A percentile compares a stretch with the other conserved stretches of the same genome.
These are phyloP conservation scores for Spondyliosoma cantharus DNA, from an alignment of 2,797 vertebrate genomes.

Conservation along the genomic window DNA sequence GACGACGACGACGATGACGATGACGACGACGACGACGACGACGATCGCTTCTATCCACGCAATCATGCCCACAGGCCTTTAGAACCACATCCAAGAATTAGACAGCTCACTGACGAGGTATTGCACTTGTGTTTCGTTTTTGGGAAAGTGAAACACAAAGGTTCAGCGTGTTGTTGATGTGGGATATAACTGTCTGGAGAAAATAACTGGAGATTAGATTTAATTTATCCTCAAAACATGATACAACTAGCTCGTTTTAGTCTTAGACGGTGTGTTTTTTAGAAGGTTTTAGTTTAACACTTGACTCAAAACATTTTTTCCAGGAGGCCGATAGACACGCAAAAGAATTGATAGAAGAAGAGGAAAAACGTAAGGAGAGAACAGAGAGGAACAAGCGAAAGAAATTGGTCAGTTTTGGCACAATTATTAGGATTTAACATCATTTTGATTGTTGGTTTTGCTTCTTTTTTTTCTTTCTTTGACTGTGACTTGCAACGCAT, in stretches of 20 bases:
- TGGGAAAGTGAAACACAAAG: constrained; percentile 3
- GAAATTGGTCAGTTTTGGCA: constrained; percentile 75
- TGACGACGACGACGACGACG: not conserved
- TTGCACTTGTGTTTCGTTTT: not conserved
- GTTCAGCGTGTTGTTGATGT: not conserved
- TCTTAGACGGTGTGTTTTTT: not conserved
- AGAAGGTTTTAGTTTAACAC: too few relatives aligned
- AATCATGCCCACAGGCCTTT: constrained; percentile 10
- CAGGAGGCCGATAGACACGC: constrained; percentile 80
- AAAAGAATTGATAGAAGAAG: constrained; percentile 76
- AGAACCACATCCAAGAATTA: constrained; percentile 71
- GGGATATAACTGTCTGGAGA: not conserved
- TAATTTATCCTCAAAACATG: not conserved
- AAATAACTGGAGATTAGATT: not conserved
- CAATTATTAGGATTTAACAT: not conserved
- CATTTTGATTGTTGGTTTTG: not conserved
- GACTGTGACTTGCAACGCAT: not conserved
- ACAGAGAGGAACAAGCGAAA: constrained; percentile 81
- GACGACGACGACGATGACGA: constrained; percentile 42
- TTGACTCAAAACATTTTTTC: not conserved
- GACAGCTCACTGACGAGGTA: constrained; percentile 76
- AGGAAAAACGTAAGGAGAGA: constrained; percentile 76
- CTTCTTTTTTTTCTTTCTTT: not conserved
- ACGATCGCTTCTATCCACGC: not conserved
- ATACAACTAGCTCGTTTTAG: not conserved